Evolutionary conservation across 2,113 vertebrate species (phyloP).

Genomic region (Atrichornis clamosus): DNA sequence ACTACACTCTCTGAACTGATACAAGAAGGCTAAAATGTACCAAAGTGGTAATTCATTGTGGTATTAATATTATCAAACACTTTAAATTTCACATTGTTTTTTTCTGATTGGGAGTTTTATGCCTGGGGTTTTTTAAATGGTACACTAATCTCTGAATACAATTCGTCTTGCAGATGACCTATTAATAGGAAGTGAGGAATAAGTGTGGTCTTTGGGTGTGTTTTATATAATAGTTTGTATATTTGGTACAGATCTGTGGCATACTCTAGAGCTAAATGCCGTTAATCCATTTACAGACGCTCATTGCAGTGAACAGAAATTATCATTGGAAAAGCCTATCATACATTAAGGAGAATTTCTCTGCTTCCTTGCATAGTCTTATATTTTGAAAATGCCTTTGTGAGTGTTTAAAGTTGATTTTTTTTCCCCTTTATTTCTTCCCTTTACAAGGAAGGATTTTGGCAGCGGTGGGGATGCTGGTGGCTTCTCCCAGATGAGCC

Average conservation of each 20-base stretch:
- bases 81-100: slow-evolving; percentile 55
- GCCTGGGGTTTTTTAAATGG: slow-evolving; percentile 40
- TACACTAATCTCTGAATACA: slow-evolving; percentile 58
- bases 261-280: slow-evolving; percentile 50
- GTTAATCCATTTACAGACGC: slow-evolving; percentile 65
- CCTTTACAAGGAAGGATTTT: neutral
- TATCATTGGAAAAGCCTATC: slow-evolving; percentile 31
- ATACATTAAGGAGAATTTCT: slow-evolving; percentile 29
- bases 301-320: slow-evolving; percentile 61
- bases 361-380: neutral
- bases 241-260: slow-evolving; percentile 46
- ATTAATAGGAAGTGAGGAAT: slow-evolving; percentile 60
- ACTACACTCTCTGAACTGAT: neutral
- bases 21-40: neutral
- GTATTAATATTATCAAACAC: slow-evolving; percentile 43
- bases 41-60: slow-evolving; percentile 24
- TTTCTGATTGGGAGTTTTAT: slow-evolving; percentile 57
- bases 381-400: slow-evolving; percentile 37
- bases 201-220: slow-evolving; percentile 36
- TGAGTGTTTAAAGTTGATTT: neutral
- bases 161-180: slow-evolving; percentile 62
- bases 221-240: slow-evolving; percentile 55
- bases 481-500: slow-evolving; percentile 69
- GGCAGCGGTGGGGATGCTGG: slow-evolving; percentile 34
- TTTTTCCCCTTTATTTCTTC: neutral